Percentiles rank a stretch among this genome's conserved stretches.
phyloP scores from a whole-genome alignment of 2,888 invertebrate species.

The Panzeria rudis region DNA sequence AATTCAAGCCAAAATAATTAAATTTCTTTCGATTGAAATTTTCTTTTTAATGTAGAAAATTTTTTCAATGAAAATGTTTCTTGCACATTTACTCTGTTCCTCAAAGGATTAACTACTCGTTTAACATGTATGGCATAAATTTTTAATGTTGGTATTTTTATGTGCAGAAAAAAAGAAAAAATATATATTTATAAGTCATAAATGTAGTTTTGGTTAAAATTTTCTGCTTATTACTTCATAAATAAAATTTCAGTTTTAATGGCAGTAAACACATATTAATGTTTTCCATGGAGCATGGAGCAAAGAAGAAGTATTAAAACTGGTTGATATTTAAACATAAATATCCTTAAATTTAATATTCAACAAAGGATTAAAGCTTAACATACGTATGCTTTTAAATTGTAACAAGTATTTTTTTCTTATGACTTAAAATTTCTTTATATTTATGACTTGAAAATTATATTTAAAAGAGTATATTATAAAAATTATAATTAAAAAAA shows the following conservation, averaged over 20 bases:
- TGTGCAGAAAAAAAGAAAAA: not conserved
- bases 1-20: too few species aligned
- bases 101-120: slow-evolving; percentile 2
- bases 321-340: not conserved
- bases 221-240: slow-evolving; percentile 30
- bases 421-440: not conserved
- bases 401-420: not conserved
- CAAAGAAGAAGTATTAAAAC: not conserved
- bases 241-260: slow-evolving; percentile 12
- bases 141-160: slow-evolving; percentile 30
- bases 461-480: too few species aligned
- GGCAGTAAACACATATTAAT: slow-evolving; percentile 1
- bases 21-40: too few species aligned
- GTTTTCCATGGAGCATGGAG: not conserved
- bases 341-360: not conserved
- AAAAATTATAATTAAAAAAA: too few species aligned
- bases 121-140: slow-evolving; percentile 2
- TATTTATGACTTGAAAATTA: too few species aligned
- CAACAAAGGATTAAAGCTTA: not conserved
- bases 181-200: slow-evolving; percentile 16
- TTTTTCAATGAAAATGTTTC: too few species aligned
- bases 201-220: slow-evolving; percentile 22
- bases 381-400: not conserved
- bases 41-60: too few species aligned
- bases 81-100: not conserved